Base-by-base conservation (phyloP, 2,888 invertebrate species). In the Cylloceria caligata region DNA sequence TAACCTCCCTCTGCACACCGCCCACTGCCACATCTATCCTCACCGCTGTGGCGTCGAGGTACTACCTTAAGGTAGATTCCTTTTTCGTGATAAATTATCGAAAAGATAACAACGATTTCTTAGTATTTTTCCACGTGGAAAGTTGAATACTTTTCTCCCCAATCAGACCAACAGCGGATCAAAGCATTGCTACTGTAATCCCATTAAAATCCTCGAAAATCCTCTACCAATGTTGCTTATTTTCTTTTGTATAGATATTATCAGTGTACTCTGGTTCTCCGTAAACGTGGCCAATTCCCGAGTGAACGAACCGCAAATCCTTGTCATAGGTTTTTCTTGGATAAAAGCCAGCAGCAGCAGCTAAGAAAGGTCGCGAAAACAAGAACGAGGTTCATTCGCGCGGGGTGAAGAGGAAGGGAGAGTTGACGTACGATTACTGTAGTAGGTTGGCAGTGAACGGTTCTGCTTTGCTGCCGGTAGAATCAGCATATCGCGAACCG, bases 281-380 rank as follows among this genome's bases (percentile, higher is more conserved):
- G 68, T 79, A 79, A 79, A 73, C 79, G 73, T 19, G 73, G 79
- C 49, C 73, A 73, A 79, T 79, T 76, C 62, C 62, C 76, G 76
- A 62, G 68, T 27, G 76, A 76, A 45, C 76, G 39, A 69, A 62
- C 68, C 68, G 68, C 19, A 62, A 69, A 36, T 49, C 68, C 49
- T 60, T 34, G 34, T 27, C 27, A 57, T 24, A 21, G 27, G 60
- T 69, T 49, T 69, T 52, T 77, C 39, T 42, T 77, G 76, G 76
- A 69, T 52, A 62, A 69, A 77, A 77, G 69, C 76, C 76, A 77
- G 62, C 62, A 36, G 19, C 3, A 24, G 42, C 24, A 49, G 49
- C 49, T 24, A 34, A 52, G 60, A 68, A 60, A 68, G 47, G 68
- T 60, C 67, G 67, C n/a, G 60, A 47, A 47, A 68, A 39, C 67